Base-by-base conservation (phyloP, 2,888 invertebrate genomes). In the Lepidochrysops patricia region DNA sequence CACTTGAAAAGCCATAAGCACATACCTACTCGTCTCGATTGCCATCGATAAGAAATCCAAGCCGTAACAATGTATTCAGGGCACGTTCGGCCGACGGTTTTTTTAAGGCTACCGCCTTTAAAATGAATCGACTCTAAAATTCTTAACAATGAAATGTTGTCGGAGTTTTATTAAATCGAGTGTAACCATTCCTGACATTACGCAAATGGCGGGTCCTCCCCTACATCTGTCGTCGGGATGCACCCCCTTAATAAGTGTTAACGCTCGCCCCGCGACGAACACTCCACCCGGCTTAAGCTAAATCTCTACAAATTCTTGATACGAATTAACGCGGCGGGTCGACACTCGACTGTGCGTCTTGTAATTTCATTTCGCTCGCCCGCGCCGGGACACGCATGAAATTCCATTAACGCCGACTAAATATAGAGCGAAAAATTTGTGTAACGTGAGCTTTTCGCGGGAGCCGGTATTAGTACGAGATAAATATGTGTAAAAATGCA, bases 211-310 rank as follows among this genome's bases (percentile, higher is more conserved):
- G 82, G 80, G 78, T 74, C 85, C 87, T 83, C 88, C 89, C 88
- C 83, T 87, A 88, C 89, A 87, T 89, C 88, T 88, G 88, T 88
- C 87, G 88, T 84, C 76, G 84, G 81, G 88, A 89, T 89, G 89
- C 88, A 87, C 85, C 87, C 86, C 87, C 88, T 87, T 88, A 88
- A 89, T 89, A 88, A 87, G 88, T 87, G 88, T 87, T 86, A 87
- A 88, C 86, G 87, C 82, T 85, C 82, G 84, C 85, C 80, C 85
- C 84, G 87, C 82, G 82, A 82, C 77, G 81, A 84, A 84, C 86
- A 83, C 84, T 82, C 78, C 72, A 78, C 79, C 76, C 77, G 80
- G 82, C 83, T 83, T 80, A 79, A 78, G 84, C 86, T 82, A 86
- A 89, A 88, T 88, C 88, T 87, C 85, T 85, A 84, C 88, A 85